Base-by-base conservation (phyloP, 2,113 vertebrate species). In the Cynocephalus volans region DNA sequence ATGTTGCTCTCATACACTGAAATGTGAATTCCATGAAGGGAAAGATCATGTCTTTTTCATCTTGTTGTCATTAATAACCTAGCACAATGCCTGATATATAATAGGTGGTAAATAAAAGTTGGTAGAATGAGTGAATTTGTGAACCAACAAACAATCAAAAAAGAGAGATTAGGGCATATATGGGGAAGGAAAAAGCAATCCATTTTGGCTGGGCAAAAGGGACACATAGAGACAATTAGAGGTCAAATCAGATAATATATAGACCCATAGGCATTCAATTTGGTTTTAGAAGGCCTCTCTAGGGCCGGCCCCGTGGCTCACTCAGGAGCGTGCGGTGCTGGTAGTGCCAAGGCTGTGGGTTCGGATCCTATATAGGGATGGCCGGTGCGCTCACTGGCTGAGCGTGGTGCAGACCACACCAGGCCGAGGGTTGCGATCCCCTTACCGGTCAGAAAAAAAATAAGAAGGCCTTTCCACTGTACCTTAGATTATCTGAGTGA, bases 401-500 rank as follows among this genome's bases (percentile, higher is more conserved):
- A 41, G 41, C 41, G 41, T 41, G 41, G 41, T 41, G 41, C 41
- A 41, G 41, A 41, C 41, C 41, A 41, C 41, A 41, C 41, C 3
- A 41, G 41, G 41, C 41, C 41, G 3, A 41, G 41, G 41, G 41
- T 41, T 41, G 41, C 41, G 41, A 41, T 41, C 41, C 41, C 41
- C 41, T 41, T 41, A 41, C 41, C 41, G 41, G 41, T 41, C 41
- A 41, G 4, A 41, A 41, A 41, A 41, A 41, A 41, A 67, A n/a
- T 18, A 14, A 67, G 31, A n/a, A 17, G 50, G 60, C 52, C 48
- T 86, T 69, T 84, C 72, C 72, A 86, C 41, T 31, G 1, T 79
- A 77, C n/a, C 65, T 83, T 75, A 82, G 50, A 58, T 86, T 85
- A 90, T 50, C 26, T 92, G 36, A 95, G n/a, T 79, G 45, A 69